phyloP scores from a whole-genome alignment of 2,888 invertebrate genomes.

The Orchesellides sinensis region DNA sequence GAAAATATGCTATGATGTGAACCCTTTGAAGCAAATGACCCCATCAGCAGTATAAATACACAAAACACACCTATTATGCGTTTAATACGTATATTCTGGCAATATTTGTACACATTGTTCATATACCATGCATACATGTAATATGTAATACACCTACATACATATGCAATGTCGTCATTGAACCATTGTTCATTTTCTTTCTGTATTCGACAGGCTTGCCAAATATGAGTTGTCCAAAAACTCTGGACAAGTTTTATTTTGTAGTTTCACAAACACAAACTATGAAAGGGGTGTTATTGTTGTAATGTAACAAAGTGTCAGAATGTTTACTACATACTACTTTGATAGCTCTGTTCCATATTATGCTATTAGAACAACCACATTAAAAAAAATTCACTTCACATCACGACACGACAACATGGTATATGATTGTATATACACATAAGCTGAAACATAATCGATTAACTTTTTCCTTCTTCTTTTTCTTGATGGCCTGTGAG shows the following conservation, averaged over 20 bases:
- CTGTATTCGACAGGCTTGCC: background rate
- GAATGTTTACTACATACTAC: conserved; percentile 13
- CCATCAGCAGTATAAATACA: background rate
- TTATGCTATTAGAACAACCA: background rate
- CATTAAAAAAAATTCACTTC: conserved; percentile 6
- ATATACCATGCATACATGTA: background rate
- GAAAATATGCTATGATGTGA: too few relatives aligned
- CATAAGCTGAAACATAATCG: conserved; percentile 23
- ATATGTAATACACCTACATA: background rate
- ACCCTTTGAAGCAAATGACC: background rate
- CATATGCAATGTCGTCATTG: background rate
- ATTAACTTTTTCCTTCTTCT: conserved; percentile 20
- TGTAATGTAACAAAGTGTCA: conserved; percentile 36
- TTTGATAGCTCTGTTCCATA: background rate
- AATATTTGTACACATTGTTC: background rate
- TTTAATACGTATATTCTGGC: background rate
- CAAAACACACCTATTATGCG: background rate
- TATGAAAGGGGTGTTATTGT: background rate
- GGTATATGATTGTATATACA: too few relatives aligned
- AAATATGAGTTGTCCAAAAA: background rate
- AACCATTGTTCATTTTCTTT: background rate
- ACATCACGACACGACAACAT: conserved; percentile 9
- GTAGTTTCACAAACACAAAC: background rate
- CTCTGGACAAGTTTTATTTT: background rate
- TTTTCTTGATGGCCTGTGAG: background rate